Base-by-base conservation (phyloP, 2,113 vertebrate genomes). In the Podarcis cretensis region DNA sequence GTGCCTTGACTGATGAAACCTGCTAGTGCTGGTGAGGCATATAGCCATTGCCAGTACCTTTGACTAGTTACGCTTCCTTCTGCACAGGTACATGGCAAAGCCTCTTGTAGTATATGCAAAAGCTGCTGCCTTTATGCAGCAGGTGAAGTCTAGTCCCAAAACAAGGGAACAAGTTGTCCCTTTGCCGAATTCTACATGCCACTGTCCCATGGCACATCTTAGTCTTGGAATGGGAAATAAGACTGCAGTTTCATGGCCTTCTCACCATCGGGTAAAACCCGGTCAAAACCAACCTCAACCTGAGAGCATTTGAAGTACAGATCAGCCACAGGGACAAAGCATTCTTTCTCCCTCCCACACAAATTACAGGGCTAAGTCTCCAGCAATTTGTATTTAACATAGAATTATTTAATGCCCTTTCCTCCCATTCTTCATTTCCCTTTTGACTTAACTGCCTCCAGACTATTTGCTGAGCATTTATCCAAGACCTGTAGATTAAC, bases 361-460 rank as follows among this genome's bases (percentile, higher is more conserved):
- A 43, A 75, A 83, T 68, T 66, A 43, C 25, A 88, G 12, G 20
- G 57, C 37, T 48, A 43, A 65, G 20, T 48, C 59, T 75, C 27
- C n/a, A 83, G 37, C 81, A 54, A 75, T 75, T 83, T 76, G 43
- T 57, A 81, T 81, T 87, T 37, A 81, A 54, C 30, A 16, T 13
- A 43, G 35, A 9, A 65, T 82, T 87, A 81, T 54, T 82, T 63
- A n/a, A 75, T 83, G 80, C 27, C n/a, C 59, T 32, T 78, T 86
- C 37, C 25, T 77, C 73, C 54, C 35, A 32, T 23, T 66, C 69
- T 57, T 40, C 4, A 10, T 6, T 12, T 16, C 8, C 43, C 40
- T 81, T 79, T 80, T 57, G 65, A 71, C 65, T 84, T 48, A 88
- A 65, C 30, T 83, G 69, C 35, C 18, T 25, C 86, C 20, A 82